Base-by-base conservation (phyloP, 1,140 invertebrate species). In the Latrodectus geometricus region DNA sequence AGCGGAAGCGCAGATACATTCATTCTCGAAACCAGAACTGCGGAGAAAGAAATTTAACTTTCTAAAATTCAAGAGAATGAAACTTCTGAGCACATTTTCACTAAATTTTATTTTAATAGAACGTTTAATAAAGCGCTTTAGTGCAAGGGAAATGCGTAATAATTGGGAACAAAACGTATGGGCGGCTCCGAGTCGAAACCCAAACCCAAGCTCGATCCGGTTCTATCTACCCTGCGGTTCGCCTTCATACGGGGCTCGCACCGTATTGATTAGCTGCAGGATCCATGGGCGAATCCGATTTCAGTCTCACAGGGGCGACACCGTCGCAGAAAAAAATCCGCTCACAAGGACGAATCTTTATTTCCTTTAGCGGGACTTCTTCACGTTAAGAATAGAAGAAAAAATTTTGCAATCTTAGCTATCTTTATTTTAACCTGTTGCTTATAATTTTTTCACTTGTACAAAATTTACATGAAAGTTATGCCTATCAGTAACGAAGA, bases 261-360 rank as follows among this genome's bases (percentile, higher is more conserved):
- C 17, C 21, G 14, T 21, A 86, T 86, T 74, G 83, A 86, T 86
- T 61, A 52, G 74, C 52, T 50, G 66, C 83, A 50, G 61, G 66
- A 66, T 68, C 48, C 73, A 48, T 54, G 83, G 83, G 83, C 83
- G 83, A 86, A 86, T 86, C 83, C 83, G 83, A 86, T 86, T 86
- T 72, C 83, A n/a, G 48, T 35, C 49, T n/a, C 66, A 17, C 14
- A 72, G 83, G 83, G 75, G 35, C 83, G 74, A 86, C 54, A 78
- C 83, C 54, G 11, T 61, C 54, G 11, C 54, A 17, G 54, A 61
- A 61, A 11, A 17, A 61, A 61, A 61, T 17, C 54, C 54, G 8
- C 54, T 61, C 54, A 61, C 11, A 61, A 17, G 54, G 54, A 35
- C 35, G 35, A 35, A 35, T 35, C 35, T 35, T 35, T 35, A 35